Conservation (phyloP, 2,797 vertebrate species). For the Moxostoma hubbsi region DNA sequence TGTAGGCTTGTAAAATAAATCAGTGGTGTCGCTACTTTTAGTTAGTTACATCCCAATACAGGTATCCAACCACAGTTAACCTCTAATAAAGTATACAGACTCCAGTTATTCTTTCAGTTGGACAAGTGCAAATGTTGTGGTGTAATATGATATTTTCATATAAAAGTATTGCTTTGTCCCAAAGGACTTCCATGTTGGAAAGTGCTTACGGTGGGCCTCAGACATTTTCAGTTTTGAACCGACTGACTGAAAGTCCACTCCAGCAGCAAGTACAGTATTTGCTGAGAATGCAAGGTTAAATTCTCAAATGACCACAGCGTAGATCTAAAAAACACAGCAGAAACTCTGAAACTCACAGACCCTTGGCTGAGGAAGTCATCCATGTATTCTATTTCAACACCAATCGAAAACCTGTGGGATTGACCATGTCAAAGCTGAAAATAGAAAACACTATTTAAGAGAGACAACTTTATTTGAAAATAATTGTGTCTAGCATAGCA, state of each 20-base stretch:
- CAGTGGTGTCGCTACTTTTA: too few relatives aligned
- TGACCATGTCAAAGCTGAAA: constrained; percentile 31
- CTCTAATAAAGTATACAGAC: constrained; percentile 26
- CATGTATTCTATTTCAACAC: constrained; percentile 40
- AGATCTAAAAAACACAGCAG: constrained; percentile 33
- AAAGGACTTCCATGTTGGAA: constrained; percentile 35
- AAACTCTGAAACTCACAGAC: neutral
- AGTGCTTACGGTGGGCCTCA: constrained; percentile 55
- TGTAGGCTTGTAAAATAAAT: too few relatives aligned
- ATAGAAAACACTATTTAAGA: constrained; percentile 18
- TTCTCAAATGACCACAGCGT: constrained; percentile 35
- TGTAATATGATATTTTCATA: constrained; percentile 50
- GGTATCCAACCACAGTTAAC: constrained; percentile 6
- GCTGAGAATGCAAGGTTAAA: constrained; percentile 55
- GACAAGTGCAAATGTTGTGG: constrained; percentile 45
- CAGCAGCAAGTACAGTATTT: constrained; percentile 43
- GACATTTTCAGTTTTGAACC: constrained; percentile 28
- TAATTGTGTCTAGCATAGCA: constrained; percentile 31
- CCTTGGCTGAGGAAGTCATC: constrained; percentile 45
- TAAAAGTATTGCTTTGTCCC: constrained; percentile 42
- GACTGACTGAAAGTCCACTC: constrained; percentile 45
- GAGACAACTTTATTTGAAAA: constrained; percentile 13
- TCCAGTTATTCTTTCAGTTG: constrained; percentile 32
- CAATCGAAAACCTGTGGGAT: constrained; percentile 40
- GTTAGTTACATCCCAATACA: too few relatives aligned